Percentiles rank a stretch among this genome's conserved stretches.
Conservation (phyloP, 2,888 invertebrate species). For the Pachydiplax longipennis region DNA sequence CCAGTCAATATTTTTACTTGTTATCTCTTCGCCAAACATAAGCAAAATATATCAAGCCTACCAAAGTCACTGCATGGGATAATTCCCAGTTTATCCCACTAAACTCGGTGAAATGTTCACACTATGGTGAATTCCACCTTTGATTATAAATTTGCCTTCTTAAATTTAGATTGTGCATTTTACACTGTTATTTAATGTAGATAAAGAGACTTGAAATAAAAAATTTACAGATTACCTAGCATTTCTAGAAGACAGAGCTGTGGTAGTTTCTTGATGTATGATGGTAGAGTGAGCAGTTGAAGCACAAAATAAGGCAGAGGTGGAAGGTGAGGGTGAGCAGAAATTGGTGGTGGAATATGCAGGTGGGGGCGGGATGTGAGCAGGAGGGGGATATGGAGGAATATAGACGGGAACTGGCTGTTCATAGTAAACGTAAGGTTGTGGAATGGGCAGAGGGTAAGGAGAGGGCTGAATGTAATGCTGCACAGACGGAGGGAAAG, state of each 20-base stretch:
- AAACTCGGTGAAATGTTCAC: too few relatives aligned
- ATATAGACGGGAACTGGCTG: conserved; percentile 5
- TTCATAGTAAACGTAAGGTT: background rate
- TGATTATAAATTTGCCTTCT: too few relatives aligned
- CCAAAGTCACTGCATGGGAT: too few relatives aligned
- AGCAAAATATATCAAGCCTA: too few relatives aligned
- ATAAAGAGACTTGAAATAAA: background rate
- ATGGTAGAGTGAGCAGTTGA: background rate
- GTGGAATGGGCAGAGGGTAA: background rate
- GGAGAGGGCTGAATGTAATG: conserved; percentile 14
- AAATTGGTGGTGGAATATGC: background rate
- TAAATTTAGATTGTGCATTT: too few relatives aligned
- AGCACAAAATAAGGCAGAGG: background rate
- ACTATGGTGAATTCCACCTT: too few relatives aligned
- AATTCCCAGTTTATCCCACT: too few relatives aligned
- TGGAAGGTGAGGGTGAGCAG: background rate
- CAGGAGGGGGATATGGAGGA: background rate
- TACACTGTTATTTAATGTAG: too few relatives aligned
- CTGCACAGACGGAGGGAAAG: conserved; percentile 17
- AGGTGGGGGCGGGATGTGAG: background rate
- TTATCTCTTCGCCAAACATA: too few relatives aligned
- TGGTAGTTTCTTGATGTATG: background rate
- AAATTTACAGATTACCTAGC: background rate
- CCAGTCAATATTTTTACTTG: too few relatives aligned
- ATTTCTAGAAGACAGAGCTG: background rate